phyloP scores from a whole-genome alignment of 2,797 vertebrate species.

The Muscicapa striata region DNA sequence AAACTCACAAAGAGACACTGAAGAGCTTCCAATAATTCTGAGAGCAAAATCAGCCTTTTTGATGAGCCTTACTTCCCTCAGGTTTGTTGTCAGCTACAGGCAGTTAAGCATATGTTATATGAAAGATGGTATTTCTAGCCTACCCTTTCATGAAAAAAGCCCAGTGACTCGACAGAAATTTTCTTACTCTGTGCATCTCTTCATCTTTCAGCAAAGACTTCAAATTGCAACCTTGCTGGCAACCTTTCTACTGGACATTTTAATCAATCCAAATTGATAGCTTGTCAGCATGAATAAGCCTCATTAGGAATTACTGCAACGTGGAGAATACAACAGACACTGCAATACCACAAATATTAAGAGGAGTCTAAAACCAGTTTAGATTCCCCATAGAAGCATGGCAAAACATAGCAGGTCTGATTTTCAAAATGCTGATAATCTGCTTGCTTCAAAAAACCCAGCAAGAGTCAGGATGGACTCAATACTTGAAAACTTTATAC shows the following conservation, averaged over 20 bases:
- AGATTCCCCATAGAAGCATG: background rate
- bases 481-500: background rate
- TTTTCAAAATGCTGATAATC: background rate
- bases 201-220: slow-evolving; percentile 4
- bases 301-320: background rate
- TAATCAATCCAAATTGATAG: background rate
- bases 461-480: background rate
- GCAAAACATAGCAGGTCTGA: background rate
- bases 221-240: background rate
- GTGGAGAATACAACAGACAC: background rate
- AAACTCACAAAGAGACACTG: background rate
- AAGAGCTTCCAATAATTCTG: background rate
- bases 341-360: background rate
- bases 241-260: background rate
- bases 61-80: background rate
- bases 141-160: background rate
- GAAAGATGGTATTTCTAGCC: slow-evolving; percentile 17
- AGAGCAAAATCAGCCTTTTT: slow-evolving; percentile 3
- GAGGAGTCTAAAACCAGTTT: background rate
- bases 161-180: background rate
- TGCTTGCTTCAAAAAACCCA: background rate
- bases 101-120: background rate
- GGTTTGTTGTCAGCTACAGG: background rate
- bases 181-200: background rate
- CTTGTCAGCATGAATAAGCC: background rate